Evolutionary conservation across 1,140 invertebrate genomes (phyloP), one percentile per base, ranked within the genome.

Genomic region (Zophobas atratus): DNA sequence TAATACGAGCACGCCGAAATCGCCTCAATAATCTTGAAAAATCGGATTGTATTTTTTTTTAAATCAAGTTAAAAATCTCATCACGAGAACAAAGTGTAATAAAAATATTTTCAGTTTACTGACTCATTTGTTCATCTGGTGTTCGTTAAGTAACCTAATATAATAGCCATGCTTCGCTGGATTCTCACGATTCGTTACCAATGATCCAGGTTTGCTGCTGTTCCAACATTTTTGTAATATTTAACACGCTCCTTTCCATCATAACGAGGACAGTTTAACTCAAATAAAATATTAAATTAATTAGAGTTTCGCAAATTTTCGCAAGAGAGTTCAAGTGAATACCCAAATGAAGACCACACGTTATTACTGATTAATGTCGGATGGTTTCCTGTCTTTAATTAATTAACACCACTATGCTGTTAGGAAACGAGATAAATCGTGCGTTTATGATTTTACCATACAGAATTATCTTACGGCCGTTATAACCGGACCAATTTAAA

Each of bases 61-160:
- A 81, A 81, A 75, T 77, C 71, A 73, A 67, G 70, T 80, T 80
- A 80, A 78, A 81, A 81, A 78, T 77, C 70, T 49, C 55, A 70
- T 56, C 73, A 78, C 70, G 71, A 81, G 79, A 80, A 81, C 57
- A 76, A 70, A 46, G 76, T 80, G 72, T 79, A 81, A 82, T 79
- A 80, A 82, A 82, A 82, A 82, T 82, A 81, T 81, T 81, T 76
- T 80, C 77, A 81, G 80, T 83, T 82, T 78, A 75, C 79, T 81
- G 79, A 79, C 67, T 78, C 80, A 80, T 82, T 83, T 78, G 80
- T 67, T 80, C 76, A 80, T 80, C 79, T 80, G 76, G 57, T 63
- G 80, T 82, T 83, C 82, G 82, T 83, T 83, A 81, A 81, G 79
- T 83, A 83, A 83, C 82, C 80, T 83, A 83, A 83, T 83, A 83